Evolutionary conservation across 2,113 vertebrate species (phyloP), one percentile per base, ranked within the genome.

Genomic region (Amblyopsis rosae): DNA sequence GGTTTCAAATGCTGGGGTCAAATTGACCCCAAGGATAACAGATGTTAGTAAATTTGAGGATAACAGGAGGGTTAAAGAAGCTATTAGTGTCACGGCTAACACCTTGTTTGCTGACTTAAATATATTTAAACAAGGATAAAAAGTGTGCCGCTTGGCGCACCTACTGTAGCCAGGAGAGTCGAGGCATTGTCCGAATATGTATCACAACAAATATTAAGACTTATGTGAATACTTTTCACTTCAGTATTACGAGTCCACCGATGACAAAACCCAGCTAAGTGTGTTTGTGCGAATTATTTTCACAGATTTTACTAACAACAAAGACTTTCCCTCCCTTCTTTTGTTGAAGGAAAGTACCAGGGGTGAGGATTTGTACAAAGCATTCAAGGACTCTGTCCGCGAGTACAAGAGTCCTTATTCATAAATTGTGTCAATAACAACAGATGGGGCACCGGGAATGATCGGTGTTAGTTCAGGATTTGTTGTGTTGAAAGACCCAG

Each of bases 391-490:
- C 58, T 59, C 15, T 35, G 58, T 59, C 19, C 57, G 57, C 13
- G 19, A 59, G 57, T 55, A 59, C 32, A 59, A 59, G 57, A 59
- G n/a, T n/a, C n/a, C n/a, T 59, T 33, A 32, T 33, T 33, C 19
- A 59, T 59, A 59, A 59, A 59, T 33, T 33, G 57, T 17, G 55
- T 56, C 55, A 56, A 17, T 56, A 9, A 59, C 57, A 10, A 33
- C 19, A n/a, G n/a, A n/a, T n/a, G n/a, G n/a, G n/a, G 57, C 57
- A 26, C 57, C 57, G 10, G 57, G 9, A 26, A 59, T 59, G 57
- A 17, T 59, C 26, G 57, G 19, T 59, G 57, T n/a, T n/a, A n/a
- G n/a, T 59, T 59, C 57, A 59, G 57, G 57, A 59, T 59, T 59
- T 13, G 10, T 59, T 11, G 9, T 17, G 17, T 26, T 57, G 55